Percentiles rank a stretch among this genome's conserved stretches.
Evolutionary conservation across 1,140 invertebrate species (phyloP).

Genomic region (Megathymus violae): DNA sequence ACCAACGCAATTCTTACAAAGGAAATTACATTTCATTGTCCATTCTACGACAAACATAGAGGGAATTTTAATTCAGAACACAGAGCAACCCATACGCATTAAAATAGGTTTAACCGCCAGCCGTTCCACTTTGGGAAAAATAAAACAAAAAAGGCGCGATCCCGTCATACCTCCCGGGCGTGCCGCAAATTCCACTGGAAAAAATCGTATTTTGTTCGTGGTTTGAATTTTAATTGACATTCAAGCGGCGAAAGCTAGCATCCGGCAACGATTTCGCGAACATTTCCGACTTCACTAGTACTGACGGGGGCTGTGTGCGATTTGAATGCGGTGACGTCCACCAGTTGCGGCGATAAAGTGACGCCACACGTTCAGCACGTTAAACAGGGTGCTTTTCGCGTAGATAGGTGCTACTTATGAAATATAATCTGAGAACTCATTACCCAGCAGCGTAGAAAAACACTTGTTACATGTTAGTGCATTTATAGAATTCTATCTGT

Average conservation of each 20-base stretch:
- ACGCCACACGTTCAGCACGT: conserved; percentile 51
- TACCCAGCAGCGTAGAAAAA: too few relatives aligned
- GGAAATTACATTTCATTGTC: conserved; percentile 80
- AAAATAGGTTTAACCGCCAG: conserved; percentile 82
- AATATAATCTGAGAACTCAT: too few relatives aligned
- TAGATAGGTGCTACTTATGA: conserved; percentile 12
- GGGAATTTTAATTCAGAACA: conserved; percentile 80
- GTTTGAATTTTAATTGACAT: conserved; percentile 84
- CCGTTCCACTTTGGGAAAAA: conserved; percentile 78
- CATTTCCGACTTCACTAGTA: conserved; percentile 63
- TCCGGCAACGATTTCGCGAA: conserved; percentile 48
- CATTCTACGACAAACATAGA: conserved; percentile 59
- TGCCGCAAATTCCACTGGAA: conserved; percentile 80
- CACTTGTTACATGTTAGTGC: too few relatives aligned
- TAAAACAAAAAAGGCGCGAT: conserved; percentile 79
- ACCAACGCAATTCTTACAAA: conserved; percentile 48
- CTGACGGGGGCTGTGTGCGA: conserved; percentile 6
- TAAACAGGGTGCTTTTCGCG: conserved; percentile 16
- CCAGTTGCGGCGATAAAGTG: conserved; percentile 41
- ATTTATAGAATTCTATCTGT: too few relatives aligned
- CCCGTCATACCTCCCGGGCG: conserved; percentile 78
- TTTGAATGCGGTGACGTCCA: conserved; percentile 24
- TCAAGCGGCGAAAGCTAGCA: conserved; percentile 57
- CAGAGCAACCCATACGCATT: conserved; percentile 77
- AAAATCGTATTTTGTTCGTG: conserved; percentile 82